phyloP scores from a whole-genome alignment of 1,140 invertebrate genomes.

The Odontomachus brunneus region DNA sequence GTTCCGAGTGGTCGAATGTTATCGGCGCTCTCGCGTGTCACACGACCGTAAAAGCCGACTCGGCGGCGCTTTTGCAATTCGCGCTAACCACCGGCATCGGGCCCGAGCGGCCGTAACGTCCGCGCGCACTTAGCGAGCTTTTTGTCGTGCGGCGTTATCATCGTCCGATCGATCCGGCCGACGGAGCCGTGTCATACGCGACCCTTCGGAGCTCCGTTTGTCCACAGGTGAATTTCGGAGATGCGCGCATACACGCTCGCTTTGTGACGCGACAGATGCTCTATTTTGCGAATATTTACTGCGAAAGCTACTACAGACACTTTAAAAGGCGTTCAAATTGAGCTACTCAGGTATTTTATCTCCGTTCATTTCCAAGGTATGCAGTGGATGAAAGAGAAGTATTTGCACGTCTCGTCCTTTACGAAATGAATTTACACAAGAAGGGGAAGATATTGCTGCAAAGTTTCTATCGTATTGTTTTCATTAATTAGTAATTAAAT shows the following conservation, averaged over 20 bases:
- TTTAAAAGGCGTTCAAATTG: neutral
- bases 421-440: no score
- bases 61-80: slow-evolving; percentile 66
- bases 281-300: neutral
- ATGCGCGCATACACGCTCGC: neutral
- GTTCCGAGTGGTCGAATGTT: slow-evolving; percentile 52
- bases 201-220: slow-evolving; percentile 21
- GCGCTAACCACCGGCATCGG: slow-evolving; percentile 58
- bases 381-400: no score
- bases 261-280: neutral
- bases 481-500: no score
- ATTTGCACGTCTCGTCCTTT: no score
- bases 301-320: neutral
- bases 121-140: slow-evolving; percentile 58
- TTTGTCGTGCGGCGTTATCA: slow-evolving; percentile 64
- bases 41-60: slow-evolving; percentile 55
- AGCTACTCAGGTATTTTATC: no score
- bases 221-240: slow-evolving; percentile 53
- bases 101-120: slow-evolving; percentile 49
- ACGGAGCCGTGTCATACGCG: slow-evolving; percentile 11
- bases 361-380: no score
- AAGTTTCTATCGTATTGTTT: no score
- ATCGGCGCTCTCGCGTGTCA: slow-evolving; percentile 65
- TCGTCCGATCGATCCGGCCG: slow-evolving; percentile 61
- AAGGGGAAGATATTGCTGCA: no score